Percentiles rank a stretch among this genome's conserved stretches.
Evolutionary conservation across 2,888 invertebrate genomes (phyloP).

Genomic region (Cactoblastis cactorum): DNA sequence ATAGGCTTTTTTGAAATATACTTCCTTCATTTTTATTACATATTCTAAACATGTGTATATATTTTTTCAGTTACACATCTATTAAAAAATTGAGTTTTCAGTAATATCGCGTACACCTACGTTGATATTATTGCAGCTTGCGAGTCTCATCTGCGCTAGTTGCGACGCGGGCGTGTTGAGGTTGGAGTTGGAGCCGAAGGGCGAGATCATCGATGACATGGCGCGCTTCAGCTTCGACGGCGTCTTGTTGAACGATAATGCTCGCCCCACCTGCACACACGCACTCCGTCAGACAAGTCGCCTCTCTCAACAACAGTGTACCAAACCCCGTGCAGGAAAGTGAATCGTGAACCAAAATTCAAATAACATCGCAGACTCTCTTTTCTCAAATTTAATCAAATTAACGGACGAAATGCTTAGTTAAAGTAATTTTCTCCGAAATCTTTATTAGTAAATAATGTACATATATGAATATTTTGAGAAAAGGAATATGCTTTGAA

Average conservation of each 20-base stretch:
- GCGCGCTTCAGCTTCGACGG: constrained; percentile 96
- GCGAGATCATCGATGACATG: constrained; percentile 96
- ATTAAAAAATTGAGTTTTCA: too few species aligned
- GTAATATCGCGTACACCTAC: constrained; percentile 78
- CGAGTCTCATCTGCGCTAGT: constrained; percentile 90
- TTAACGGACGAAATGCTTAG: too few species aligned
- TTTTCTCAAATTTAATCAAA: too few species aligned
- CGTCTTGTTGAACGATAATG: constrained; percentile 97
- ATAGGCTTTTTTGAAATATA: too few species aligned
- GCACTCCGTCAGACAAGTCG: constrained; percentile 16
- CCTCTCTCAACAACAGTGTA: neutral
- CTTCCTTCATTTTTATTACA: too few species aligned
- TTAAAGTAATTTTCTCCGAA: too few species aligned
- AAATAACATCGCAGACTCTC: neutral
- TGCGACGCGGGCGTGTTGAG: constrained; percentile 88
- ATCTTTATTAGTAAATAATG: too few species aligned
- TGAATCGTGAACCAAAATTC: neutral
- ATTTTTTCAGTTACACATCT: too few species aligned
- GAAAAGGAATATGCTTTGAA: neutral
- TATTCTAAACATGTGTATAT: too few species aligned
- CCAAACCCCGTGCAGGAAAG: neutral
- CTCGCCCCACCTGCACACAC: constrained; percentile 86
- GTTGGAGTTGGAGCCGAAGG: constrained; percentile 91
- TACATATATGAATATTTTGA: too few species aligned
- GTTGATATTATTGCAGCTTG: constrained; percentile 91